A percentile compares a stretch with the other conserved stretches of the same genome.
Evolutionary conservation across 2,113 vertebrate genomes (phyloP).

Genomic region (Triplophysa rosa): DNA sequence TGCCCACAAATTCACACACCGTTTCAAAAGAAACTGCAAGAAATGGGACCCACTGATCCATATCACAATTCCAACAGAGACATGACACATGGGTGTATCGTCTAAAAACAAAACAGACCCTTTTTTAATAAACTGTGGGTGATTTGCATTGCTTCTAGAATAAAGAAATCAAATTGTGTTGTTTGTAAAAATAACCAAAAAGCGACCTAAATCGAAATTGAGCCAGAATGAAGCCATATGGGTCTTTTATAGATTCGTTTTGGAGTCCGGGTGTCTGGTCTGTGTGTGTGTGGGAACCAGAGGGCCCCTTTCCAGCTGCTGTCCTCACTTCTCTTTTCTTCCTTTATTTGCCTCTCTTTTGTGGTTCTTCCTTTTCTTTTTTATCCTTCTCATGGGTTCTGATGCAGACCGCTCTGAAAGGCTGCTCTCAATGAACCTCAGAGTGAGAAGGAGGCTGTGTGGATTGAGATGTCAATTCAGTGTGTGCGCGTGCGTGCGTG

Average conservation of each 20-base stretch:
- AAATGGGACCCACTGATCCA: conserved; percentile 67
- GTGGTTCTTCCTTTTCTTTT: conserved; percentile 44
- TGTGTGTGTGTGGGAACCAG: conserved; percentile 33
- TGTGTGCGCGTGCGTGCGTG: too few relatives aligned
- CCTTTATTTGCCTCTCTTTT: conserved; percentile 27
- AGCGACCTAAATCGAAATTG: neutral
- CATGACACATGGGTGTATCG: conserved; percentile 69
- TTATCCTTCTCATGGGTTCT: conserved; percentile 25
- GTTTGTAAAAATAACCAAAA: neutral
- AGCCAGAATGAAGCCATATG: conserved; percentile 23
- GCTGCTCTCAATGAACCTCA: conserved; percentile 41
- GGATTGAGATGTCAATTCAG: conserved; percentile 34
- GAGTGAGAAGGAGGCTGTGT: conserved; percentile 6
- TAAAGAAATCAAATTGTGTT: neutral
- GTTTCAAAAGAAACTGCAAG: conserved; percentile 30
- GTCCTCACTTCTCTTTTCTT: conserved; percentile 47
- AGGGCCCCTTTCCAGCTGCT: conserved; percentile 47
- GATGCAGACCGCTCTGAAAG: conserved; percentile 31
- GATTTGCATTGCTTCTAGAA: neutral
- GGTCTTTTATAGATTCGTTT: conserved; percentile 49
- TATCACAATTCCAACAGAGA: conserved; percentile 66
- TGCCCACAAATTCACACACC: conserved; percentile 13
- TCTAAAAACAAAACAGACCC: conserved; percentile 55
- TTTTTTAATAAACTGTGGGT: conserved; percentile 47
- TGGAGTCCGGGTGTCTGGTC: conserved; percentile 33